Evolutionary conservation across 2,797 vertebrate species (phyloP).

Genomic region (Sebastes iracundus): DNA sequence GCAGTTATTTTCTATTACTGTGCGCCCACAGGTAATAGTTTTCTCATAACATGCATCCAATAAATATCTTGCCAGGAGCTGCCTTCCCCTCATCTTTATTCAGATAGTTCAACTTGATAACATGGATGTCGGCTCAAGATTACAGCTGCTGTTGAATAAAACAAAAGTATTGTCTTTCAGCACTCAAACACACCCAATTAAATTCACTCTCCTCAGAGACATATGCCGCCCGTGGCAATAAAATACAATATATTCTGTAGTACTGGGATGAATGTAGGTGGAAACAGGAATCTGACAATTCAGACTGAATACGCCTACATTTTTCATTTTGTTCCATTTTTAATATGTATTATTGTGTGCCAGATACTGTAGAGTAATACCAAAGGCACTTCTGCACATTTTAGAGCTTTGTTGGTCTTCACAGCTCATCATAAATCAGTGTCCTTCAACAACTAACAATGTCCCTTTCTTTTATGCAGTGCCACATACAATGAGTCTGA

Average conservation of each 20-base stretch:
- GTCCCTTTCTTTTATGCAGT: not conserved
- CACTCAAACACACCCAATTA: constrained; percentile 7
- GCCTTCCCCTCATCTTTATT: constrained; percentile 33
- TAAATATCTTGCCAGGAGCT: constrained; percentile 48
- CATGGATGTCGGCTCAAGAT: constrained; percentile 25
- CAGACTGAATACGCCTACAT: not conserved
- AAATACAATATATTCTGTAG: constrained; percentile 9
- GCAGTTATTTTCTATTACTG: constrained; percentile 37
- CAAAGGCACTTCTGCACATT: not conserved
- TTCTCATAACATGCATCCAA: constrained; percentile 35
- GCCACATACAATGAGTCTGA: constrained; percentile 25
- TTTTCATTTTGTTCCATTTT: not conserved
- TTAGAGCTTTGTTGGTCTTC: not conserved
- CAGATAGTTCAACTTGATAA: constrained; percentile 35
- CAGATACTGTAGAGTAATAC: not conserved
- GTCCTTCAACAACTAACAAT: not conserved
- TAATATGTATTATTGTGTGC: not conserved
- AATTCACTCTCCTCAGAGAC: constrained; percentile 5
- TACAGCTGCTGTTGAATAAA: constrained; percentile 39
- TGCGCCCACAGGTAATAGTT: constrained; percentile 22
- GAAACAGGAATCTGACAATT: not conserved
- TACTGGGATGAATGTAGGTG: not conserved
- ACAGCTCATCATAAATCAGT: not conserved
- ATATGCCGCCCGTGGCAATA: not conserved
- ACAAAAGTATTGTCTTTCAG: constrained; percentile 15